Conservation (phyloP, 2,888 invertebrate species). For the Colostygia pectinataria region DNA sequence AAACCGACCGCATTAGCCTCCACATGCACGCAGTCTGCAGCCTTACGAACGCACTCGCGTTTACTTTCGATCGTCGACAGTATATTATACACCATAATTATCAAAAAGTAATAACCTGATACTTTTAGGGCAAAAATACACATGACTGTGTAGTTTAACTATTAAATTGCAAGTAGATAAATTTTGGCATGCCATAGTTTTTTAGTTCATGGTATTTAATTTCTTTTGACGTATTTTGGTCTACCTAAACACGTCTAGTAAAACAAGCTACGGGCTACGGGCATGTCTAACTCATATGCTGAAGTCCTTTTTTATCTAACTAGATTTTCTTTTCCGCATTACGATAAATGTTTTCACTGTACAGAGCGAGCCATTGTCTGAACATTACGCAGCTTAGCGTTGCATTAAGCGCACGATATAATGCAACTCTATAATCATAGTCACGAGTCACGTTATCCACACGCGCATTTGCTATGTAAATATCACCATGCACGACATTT, state of each 20-base stretch:
- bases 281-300: no score
- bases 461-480: slow-evolving; percentile 67
- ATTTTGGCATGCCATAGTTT: no score
- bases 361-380: slow-evolving; percentile 59
- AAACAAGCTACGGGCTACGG: no score
- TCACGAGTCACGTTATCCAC: slow-evolving; percentile 65
- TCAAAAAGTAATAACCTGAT: slow-evolving; percentile 30
- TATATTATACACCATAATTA: slow-evolving; percentile 20
- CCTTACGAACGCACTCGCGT: slow-evolving; percentile 32
- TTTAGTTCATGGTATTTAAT: no score
- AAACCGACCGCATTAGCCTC: slow-evolving; percentile 75
- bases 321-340: slow-evolving; percentile 58
- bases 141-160: no score
- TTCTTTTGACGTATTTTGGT: no score
- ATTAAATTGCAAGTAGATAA: no score
- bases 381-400: slow-evolving; percentile 63
- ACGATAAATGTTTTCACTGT: slow-evolving; percentile 56
- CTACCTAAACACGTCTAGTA: no score
- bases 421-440: slow-evolving; percentile 66
- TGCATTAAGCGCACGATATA: slow-evolving; percentile 68
- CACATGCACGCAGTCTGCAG: slow-evolving; percentile 41
- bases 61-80: slow-evolving; percentile 54
- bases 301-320: slow-evolving; percentile 41
- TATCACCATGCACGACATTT: slow-evolving; percentile 64
- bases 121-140: slow-evolving; percentile 22